These are phyloP conservation scores for Stichodactyla helianthus DNA, from an alignment of 64 coral and sea anemone species.

Conservation along the genomic window DNA sequence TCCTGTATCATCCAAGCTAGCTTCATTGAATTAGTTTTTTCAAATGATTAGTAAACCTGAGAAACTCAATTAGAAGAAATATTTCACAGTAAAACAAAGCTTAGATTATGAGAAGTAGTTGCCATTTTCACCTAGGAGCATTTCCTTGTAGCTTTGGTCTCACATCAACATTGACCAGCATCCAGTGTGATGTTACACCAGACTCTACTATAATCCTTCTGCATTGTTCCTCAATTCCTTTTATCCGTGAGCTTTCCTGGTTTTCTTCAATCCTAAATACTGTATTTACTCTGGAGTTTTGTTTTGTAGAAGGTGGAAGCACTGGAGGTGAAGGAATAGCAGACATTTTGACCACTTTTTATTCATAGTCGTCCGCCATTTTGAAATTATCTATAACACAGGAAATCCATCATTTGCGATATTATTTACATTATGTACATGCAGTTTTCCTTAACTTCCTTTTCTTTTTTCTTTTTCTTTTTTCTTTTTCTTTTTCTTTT, in stretches of 20 bases:
- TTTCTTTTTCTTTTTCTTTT: background rate
- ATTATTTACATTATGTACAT: background rate
- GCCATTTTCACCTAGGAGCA: constrained; percentile 39
- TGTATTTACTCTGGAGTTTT: background rate
- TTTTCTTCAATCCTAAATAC: constrained; percentile 1
- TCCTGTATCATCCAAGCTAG: no score
- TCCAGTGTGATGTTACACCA: constrained; percentile 21
- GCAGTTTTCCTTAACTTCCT: background rate
- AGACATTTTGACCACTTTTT: background rate
- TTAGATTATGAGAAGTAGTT: background rate
- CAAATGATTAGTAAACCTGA: no score
- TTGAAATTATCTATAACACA: background rate
- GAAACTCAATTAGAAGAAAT: background rate
- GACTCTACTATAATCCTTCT: background rate
- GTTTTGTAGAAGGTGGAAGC: background rate
- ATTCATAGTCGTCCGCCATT: background rate
- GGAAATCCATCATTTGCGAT: background rate
- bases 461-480: background rate
- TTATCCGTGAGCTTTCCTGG: constrained; percentile 14
- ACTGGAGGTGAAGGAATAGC: constrained; percentile 3
- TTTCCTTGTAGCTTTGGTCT: constrained; percentile 58
- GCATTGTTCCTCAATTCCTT: constrained; percentile 9
- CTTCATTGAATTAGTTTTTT: no score
- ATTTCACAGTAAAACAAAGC: background rate
- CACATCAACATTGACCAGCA: constrained; percentile 43